Evolutionary conservation across 2,888 invertebrate species (phyloP).

Genomic region (Andricus quercusramuli): DNA sequence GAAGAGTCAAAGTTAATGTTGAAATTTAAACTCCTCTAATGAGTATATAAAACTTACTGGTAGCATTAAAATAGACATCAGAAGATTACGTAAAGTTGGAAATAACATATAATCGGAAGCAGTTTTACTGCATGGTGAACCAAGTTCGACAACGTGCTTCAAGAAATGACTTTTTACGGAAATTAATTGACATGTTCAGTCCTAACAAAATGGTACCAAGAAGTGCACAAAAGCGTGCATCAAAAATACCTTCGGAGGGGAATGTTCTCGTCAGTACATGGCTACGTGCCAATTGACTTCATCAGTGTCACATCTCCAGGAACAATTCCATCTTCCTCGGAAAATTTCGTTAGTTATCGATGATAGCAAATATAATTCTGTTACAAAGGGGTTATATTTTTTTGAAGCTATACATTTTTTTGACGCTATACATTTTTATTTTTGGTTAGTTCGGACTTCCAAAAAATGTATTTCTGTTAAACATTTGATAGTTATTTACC

Average conservation of each 20-base stretch:
- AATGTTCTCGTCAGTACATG: slow-evolving; percentile 54
- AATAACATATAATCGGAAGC: too few species aligned
- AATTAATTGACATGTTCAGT: slow-evolving; percentile 21
- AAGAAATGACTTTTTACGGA: neutral
- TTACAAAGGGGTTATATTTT: too few species aligned
- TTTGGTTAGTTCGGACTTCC: too few species aligned
- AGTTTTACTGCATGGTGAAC: neutral
- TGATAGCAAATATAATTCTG: neutral
- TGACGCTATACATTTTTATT: too few species aligned
- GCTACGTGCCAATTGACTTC: slow-evolving; percentile 67
- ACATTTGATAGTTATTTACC: too few species aligned
- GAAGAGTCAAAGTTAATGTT: too few species aligned
- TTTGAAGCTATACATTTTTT: too few species aligned
- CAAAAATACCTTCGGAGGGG: slow-evolving; percentile 58
- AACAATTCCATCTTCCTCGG: slow-evolving; percentile 24
- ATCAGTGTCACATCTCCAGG: slow-evolving; percentile 54
- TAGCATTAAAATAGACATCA: neutral
- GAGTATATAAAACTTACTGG: neutral
- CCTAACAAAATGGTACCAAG: slow-evolving; percentile 20
- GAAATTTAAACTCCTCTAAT: too few species aligned
- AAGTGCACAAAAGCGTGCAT: slow-evolving; percentile 51
- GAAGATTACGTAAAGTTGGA: neutral
- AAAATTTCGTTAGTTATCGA: neutral
- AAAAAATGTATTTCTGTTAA: too few species aligned
- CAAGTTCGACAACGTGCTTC: neutral